phyloP scores from a whole-genome alignment of 2,113 vertebrate genomes.

The Alexandromys fortis region DNA sequence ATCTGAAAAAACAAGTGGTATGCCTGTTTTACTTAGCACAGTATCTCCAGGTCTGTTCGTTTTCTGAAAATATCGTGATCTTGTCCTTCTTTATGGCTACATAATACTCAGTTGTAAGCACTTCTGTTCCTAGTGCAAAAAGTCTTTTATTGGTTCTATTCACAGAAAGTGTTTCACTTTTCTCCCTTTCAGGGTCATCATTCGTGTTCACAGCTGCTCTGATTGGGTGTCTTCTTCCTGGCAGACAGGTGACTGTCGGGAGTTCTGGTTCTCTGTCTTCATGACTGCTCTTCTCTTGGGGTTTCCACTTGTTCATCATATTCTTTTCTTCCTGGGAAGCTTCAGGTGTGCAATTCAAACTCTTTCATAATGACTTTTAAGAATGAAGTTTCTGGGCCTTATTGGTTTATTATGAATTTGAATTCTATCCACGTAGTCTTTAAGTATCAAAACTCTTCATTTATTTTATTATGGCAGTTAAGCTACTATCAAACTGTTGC shows the following conservation, averaged over 20 bases:
- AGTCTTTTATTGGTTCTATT: neutral
- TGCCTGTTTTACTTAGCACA: neutral
- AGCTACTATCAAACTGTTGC: neutral
- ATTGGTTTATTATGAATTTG: conserved; percentile 9
- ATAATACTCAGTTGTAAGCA: neutral
- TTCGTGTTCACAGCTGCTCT: neutral
- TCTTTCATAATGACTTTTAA: neutral
- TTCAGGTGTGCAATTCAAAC: neutral
- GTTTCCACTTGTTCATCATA: conserved; percentile 27
- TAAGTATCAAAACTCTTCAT: neutral
- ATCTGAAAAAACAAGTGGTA: neutral
- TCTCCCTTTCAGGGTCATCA: neutral
- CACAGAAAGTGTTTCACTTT: neutral
- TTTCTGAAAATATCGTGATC: neutral
- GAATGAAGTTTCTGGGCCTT: neutral
- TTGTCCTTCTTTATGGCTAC: neutral
- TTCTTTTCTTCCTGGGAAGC: conserved; percentile 1
- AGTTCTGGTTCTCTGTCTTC: neutral
- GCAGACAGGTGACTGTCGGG: neutral
- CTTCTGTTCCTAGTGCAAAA: neutral
- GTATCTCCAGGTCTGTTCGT: neutral
- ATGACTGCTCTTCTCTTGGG: neutral
- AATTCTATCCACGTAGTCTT: conserved; percentile 36
- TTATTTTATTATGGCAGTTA: conserved; percentile 1
- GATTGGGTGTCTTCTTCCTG: neutral